phyloP scores from a whole-genome alignment of 2,888 invertebrate genomes.

The Oeneis ivallda region DNA sequence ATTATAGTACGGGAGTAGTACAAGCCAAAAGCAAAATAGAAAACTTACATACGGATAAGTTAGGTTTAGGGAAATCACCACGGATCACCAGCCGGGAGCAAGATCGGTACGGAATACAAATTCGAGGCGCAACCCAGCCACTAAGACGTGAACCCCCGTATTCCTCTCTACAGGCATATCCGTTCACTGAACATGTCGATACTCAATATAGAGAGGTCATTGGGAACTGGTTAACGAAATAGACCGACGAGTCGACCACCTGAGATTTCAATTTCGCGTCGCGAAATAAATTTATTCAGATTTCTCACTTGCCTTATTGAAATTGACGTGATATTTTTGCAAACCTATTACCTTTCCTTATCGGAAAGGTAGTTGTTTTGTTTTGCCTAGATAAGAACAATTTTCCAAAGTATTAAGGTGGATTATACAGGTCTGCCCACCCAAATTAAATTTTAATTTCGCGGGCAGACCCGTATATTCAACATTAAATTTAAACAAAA shows the following conservation, averaged over 20 bases:
- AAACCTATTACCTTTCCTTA: constrained; percentile 13
- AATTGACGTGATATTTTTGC: constrained; percentile 27
- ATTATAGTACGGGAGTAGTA: background rate
- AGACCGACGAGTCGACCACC: constrained; percentile 57
- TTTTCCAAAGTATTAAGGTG: too few relatives aligned
- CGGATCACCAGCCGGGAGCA: constrained; percentile 56
- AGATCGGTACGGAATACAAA: constrained; percentile 67
- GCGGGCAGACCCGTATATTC: too few relatives aligned
- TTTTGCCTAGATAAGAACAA: background rate
- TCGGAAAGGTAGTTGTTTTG: background rate
- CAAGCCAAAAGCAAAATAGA: constrained; percentile 28
- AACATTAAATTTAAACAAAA: background rate
- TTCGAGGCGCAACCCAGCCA: constrained; percentile 59
- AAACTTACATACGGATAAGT: constrained; percentile 33
- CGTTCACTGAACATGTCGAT: constrained; percentile 25
- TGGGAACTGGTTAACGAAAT: constrained; percentile 28
- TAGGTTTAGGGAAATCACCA: constrained; percentile 63
- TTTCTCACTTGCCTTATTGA: constrained; percentile 46
- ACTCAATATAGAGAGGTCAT: constrained; percentile 25
- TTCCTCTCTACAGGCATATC: constrained; percentile 20
- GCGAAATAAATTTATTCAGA: constrained; percentile 75
- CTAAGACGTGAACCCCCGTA: constrained; percentile 43
- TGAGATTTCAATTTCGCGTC: constrained; percentile 78
- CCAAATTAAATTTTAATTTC: too few relatives aligned
- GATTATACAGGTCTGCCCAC: too few relatives aligned